Conservation (phyloP, 37 sponge, comb jelly and placozoan species). For the Axinella damicornis region DNA sequence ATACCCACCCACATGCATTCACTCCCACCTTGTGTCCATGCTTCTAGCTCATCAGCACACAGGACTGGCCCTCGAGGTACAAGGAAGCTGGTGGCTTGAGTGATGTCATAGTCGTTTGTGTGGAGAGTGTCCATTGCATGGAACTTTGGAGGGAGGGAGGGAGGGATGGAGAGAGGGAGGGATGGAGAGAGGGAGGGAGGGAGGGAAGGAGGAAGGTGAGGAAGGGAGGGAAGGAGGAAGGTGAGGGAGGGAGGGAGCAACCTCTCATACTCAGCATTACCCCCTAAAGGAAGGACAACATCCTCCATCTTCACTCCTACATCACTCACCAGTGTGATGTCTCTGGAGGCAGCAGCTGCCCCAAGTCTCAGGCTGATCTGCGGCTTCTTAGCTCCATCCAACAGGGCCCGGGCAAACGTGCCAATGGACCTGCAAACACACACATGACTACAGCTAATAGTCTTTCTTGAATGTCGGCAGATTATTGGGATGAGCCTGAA, state of each 20-base stretch:
- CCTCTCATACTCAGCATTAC: not conserved
- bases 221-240: not conserved
- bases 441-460: too few species aligned
- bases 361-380: slow-evolving; percentile 92
- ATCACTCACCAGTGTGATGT: slow-evolving; percentile 84
- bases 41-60: slow-evolving; percentile 95
- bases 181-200: too few species aligned
- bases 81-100: slow-evolving; percentile 74
- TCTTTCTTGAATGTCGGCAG: too few species aligned
- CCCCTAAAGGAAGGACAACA: not conserved
- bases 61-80: slow-evolving; percentile 92
- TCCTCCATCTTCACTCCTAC: too few species aligned
- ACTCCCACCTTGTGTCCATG: slow-evolving; percentile 85
- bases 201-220: too few species aligned
- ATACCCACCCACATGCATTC: too few species aligned
- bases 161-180: not conserved
- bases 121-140: slow-evolving; percentile 95
- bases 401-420: slow-evolving; percentile 95
- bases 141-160: slow-evolving; percentile 33
- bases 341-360: slow-evolving; percentile 95
- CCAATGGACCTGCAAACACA: slow-evolving; percentile 85
- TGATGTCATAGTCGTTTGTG: slow-evolving; percentile 81
- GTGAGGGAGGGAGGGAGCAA: not conserved
- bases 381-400: slow-evolving; percentile 88
- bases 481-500: too few species aligned